Conservation (phyloP, 1,140 invertebrate genomes). For the Whitmania pigra region DNA sequence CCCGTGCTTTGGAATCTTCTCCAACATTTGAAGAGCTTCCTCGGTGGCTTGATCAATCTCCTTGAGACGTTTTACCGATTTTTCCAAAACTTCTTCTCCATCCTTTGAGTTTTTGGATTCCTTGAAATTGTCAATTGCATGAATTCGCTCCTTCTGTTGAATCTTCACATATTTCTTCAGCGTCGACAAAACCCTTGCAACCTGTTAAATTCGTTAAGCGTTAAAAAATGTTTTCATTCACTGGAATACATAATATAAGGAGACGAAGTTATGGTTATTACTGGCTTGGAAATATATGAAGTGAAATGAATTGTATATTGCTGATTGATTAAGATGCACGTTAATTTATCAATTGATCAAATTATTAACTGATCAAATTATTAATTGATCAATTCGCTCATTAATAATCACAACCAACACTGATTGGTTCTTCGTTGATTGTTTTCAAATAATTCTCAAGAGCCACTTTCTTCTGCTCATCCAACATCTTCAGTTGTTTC, state of each 20-base stretch:
- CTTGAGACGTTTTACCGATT: not conserved
- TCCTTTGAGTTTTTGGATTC: not conserved
- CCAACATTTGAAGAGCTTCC: conserved; percentile 2
- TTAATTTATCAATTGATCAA: no score
- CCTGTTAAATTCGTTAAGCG: not conserved
- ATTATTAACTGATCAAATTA: no score
- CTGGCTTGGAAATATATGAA: no score
- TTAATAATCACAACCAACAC: not conserved
- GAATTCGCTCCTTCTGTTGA: not conserved
- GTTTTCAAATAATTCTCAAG: conserved; percentile 11
- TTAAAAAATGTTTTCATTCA: no score
- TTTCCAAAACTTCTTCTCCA: not conserved
- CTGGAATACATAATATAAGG: no score
- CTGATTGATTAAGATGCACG: no score
- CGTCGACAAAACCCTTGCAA: not conserved
- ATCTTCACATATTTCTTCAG: conserved; percentile 4
- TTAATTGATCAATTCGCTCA: no score
- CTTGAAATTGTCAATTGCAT: not conserved
- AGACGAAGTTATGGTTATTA: no score
- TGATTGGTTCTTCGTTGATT: conserved; percentile 4
- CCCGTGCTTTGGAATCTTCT: conserved; percentile 9
- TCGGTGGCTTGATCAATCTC: conserved; percentile 1
- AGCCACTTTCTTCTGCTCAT: conserved; percentile 9
- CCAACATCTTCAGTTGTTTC: not conserved
- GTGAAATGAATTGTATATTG: no score